Evolutionary conservation across 1,140 invertebrate genomes (phyloP), one percentile per base, ranked within the genome.

Genomic region (Xylocopa sonorina): DNA sequence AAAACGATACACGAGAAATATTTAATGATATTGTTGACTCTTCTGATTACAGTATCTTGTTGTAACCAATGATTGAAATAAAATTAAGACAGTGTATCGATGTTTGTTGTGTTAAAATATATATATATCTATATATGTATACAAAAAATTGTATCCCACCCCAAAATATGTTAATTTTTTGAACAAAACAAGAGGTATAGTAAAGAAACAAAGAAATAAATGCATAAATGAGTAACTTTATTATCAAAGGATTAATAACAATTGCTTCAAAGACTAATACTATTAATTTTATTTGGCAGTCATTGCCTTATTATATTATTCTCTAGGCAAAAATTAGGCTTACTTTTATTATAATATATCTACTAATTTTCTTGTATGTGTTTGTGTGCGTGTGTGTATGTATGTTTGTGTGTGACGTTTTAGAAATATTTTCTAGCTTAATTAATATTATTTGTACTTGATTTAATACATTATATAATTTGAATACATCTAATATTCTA

Each of bases 1-100:
- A 86, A 91, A 85, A 84, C 87, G 88, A 90, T 90, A 92, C 87
- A 90, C 87, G 78, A n/a, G n/a, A 90, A 91, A 92, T 91, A 89
- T 92, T 91, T 92, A 92, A 91, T 86, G 87, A 92, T 92, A 92
- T 91, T 92, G 90, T 92, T 92, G 91, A 92, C 79, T 88, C 83
- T 91, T 91, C 88, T 85, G 89, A 90, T 89, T 78, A 85, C 90
- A 89, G 84, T 89, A 88, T 91, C 87, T 92, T 92, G 91, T 92
- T 92, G 89, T 92, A 92, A 89, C 80, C 77, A 73, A 88, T 81
- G 83, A 91, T 90, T 90, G 78, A 92, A 67, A 92, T 92, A 91
- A 92, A 92, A 89, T 89, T 91, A 91, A 91, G 85, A 86, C 87
- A 89, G 79, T 88, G 86, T 88, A 88, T 67, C 57, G 41, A 78